phyloP scores from a whole-genome alignment of 2,113 vertebrate genomes.

The Gymnogyps californianus region DNA sequence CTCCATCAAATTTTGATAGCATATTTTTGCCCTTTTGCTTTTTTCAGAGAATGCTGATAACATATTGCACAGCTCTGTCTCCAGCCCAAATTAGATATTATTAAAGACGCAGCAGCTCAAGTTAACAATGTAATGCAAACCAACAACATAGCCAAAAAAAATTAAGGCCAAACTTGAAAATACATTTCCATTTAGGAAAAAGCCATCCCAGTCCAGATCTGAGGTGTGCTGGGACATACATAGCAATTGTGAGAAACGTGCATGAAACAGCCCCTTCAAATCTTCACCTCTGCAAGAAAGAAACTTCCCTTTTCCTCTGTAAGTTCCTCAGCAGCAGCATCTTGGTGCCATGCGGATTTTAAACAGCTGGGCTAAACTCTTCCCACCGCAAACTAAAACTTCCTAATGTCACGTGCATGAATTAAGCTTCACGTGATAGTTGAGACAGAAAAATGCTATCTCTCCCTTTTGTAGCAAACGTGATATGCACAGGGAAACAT shows the following conservation, averaged over 20 bases:
- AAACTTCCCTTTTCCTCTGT: not conserved
- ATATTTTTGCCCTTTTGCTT: not conserved
- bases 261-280: not conserved
- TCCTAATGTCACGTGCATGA: accelerated
- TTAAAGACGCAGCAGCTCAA: not conserved
- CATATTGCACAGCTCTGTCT: not conserved
- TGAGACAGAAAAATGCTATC: not conserved
- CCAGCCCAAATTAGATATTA: not conserved
- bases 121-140: not conserved
- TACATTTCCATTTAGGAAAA: not conserved
- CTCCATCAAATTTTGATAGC: not conserved
- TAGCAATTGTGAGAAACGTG: not conserved
- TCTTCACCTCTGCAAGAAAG: not conserved
- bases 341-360: not conserved
- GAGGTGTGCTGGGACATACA: not conserved
- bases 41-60: not conserved
- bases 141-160: not conserved
- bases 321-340: not conserved
- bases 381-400: not conserved
- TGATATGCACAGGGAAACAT: accelerated
- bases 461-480: not conserved
- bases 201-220: not conserved
- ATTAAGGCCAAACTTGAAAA: not conserved
- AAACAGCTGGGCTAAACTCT: not conserved
- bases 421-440: not conserved